Base-by-base conservation (phyloP, 2,797 vertebrate species). In the Columba guinea region DNA sequence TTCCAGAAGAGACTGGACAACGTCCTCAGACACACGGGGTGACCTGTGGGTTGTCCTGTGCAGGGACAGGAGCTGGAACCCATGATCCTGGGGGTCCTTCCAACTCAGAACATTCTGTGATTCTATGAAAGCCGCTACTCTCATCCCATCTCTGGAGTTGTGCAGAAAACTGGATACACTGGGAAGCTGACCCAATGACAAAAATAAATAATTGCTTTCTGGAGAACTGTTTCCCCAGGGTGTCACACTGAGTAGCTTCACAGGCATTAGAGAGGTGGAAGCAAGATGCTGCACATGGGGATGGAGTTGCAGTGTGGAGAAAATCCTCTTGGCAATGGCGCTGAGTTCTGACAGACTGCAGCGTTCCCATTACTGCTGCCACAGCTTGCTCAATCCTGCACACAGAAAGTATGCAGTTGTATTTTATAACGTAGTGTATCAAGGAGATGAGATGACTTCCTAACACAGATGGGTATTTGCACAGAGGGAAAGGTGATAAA, bases 251-350 rank as follows among this genome's bases (percentile, higher is more conserved):
- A 34, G 46, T 30, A 67, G 55, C 56, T 62, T n/a, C 32, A 27
- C 10, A 46, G 20, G 13, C 41, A 24, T 27, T 44, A 28, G 35
- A 70, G 35, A 41, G 7, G 30, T 5, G 49, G 63, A 51, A 64
- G 41, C 44, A 49, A 69, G 49, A 41, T 10, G 18, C 11, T 49
- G 2, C 41, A 27, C 6, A 11, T 8, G 8, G 27, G 22, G 18
- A 55, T 0, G 1, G 79, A 69, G 32, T 5, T 51, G 27, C 35
- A n/a, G 44, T 0, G 0, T 64, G 64, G 51, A 41, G 58, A 70
- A 63, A 56, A 63, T 3, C 23, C 23, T 52, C 20, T 34, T 51
- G 35, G 52, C 58, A 70, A 7, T 44, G 22, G 30, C 1, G 1
- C 5, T 9, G 59, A 39, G 28, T 53, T 65, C 48, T 79, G 39